A percentile compares a stretch with the other conserved stretches of the same genome.
These are phyloP conservation scores for Tenebrio molitor DNA, from an alignment of 1,140 invertebrate species.

Conservation along the genomic window DNA sequence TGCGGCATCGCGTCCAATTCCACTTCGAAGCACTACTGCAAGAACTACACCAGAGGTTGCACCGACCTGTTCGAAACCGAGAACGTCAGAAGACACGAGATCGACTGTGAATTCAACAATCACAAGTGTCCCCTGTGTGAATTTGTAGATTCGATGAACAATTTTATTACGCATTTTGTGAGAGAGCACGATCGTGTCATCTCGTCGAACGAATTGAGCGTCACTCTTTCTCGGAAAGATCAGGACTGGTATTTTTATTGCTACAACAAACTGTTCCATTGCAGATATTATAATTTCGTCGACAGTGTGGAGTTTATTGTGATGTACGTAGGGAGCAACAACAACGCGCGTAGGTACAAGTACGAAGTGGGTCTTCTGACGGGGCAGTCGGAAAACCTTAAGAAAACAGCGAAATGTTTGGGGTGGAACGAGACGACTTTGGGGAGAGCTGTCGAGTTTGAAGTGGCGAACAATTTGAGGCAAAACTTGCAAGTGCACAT, in stretches of 20 bases:
- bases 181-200: constrained; percentile 37
- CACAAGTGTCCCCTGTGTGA: constrained; percentile 51
- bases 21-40: constrained; percentile 50
- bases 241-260: constrained; percentile 45
- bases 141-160: constrained; percentile 14
- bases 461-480: not conserved
- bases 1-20: constrained; percentile 50
- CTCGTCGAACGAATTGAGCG: constrained; percentile 42
- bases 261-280: constrained; percentile 51
- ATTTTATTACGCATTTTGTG: constrained; percentile 44
- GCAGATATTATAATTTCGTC: constrained; percentile 50
- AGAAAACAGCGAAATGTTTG: constrained; percentile 42
- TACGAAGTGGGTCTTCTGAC: constrained; percentile 38
- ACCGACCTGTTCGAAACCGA: constrained; percentile 23
- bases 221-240: constrained; percentile 46
- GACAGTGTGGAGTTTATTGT: constrained; percentile 49
- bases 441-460: constrained; percentile 21
- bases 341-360: constrained; percentile 44
- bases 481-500: not conserved
- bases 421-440: constrained; percentile 55
- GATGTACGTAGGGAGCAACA: constrained; percentile 51
- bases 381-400: not conserved
- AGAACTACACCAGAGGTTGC: constrained; percentile 55
- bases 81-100: constrained; percentile 48
- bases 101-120: constrained; percentile 54